phyloP scores from a whole-genome alignment of 2,113 vertebrate species.

The Poeciliopsis turrubarensis region DNA sequence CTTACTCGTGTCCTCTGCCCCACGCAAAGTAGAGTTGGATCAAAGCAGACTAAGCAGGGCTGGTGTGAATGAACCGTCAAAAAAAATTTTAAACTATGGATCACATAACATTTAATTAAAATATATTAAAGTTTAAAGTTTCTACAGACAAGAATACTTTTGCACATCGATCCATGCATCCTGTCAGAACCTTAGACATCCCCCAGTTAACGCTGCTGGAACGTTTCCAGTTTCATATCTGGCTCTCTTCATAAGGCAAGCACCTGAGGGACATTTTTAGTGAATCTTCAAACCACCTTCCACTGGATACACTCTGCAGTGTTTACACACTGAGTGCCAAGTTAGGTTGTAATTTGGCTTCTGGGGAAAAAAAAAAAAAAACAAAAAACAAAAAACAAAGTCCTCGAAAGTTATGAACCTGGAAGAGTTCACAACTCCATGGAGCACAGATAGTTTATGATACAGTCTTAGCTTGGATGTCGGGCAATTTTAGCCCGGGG shows the following conservation, averaged over 20 bases:
- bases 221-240: constrained; percentile 32
- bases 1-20: too few relatives aligned
- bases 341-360: constrained; percentile 19
- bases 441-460: constrained; percentile 11
- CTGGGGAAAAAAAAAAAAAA: constrained; percentile 12
- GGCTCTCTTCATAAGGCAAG: constrained; percentile 21
- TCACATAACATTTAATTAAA: background rate
- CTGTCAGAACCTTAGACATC: background rate
- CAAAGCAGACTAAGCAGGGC: too few relatives aligned
- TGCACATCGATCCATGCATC: background rate
- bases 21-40: too few relatives aligned
- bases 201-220: constrained; percentile 33
- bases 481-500: constrained; percentile 23
- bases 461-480: constrained; percentile 4
- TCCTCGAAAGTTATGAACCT: constrained; percentile 26
- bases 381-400: background rate
- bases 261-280: constrained; percentile 36
- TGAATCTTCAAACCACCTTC: constrained; percentile 26
- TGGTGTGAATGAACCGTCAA: too few relatives aligned
- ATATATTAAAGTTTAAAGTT: background rate
- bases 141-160: background rate
- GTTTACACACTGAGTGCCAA: constrained; percentile 43
- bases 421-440: constrained; percentile 25
- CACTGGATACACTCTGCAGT: constrained; percentile 21
- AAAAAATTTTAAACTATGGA: background rate